Base-by-base conservation (phyloP, 1,140 invertebrate species). In the Camponotus pennsylvanicus region DNA sequence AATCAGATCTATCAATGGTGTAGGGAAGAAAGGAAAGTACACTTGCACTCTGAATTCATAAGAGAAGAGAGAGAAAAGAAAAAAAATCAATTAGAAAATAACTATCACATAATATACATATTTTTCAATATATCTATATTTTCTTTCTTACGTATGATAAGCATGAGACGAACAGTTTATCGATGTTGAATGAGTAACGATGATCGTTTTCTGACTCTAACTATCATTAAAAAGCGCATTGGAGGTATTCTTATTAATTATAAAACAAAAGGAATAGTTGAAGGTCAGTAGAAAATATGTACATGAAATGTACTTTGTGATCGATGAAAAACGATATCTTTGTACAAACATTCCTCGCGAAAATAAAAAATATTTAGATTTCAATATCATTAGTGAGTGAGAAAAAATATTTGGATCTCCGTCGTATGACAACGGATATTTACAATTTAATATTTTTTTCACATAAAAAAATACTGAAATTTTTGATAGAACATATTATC, bases 191-290 rank as follows among this genome's bases (percentile, higher is more conserved):
- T 34, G 15, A 42, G 18, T 61, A 73, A 63, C 21, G 40, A 42
- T 57, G 15, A 79, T 42, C 27, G 34, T 75, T 45, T 61, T 67
- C 5, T 15, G 37, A 3, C 1, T 83, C 27, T 13, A 34, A 40
- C 27, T 27, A 82, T 45, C 37, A 13, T 57, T 45, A 71, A 34
- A 0, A 80, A 8, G 15, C 15, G 15, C 8, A 61, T 82, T 73
- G 49, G 40, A 5, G 21, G 0, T 75, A 73, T 21, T 82, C 55
- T 34, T 61, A 83, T 83, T 83, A 83, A 83, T 83, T 83, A 83
- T 83, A 57, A 83, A 75, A 63, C 69, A 73, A 73, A 13, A 82
- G 79, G 55, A 83, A 55, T 83, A 83, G 69, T 75, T 83, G 55
- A 83, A 83, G 79, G 69, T 57, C 79, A 42, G 18, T 3, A 13